Conservation (phyloP, 92 coral and sea anemone species). For the Porites evermanni region DNA sequence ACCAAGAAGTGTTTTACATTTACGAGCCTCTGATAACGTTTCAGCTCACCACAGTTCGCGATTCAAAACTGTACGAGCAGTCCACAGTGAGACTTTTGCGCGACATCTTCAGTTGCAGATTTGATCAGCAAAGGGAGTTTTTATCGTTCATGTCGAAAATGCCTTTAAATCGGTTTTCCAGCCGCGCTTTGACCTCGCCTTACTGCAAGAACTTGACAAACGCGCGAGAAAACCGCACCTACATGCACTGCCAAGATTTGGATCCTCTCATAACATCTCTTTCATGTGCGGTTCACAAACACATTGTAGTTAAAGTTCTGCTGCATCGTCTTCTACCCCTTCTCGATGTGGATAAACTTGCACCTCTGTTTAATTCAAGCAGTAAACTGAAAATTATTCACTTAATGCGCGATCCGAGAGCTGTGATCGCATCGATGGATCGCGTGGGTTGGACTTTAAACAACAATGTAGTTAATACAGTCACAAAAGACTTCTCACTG, state of each 20-base stretch:
- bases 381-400: constrained; percentile 72
- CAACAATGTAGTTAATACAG: constrained; percentile 25
- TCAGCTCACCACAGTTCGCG: constrained; percentile 58
- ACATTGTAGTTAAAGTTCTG: constrained; percentile 73
- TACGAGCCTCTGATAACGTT: constrained; percentile 85
- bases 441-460: constrained; percentile 84
- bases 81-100: constrained; percentile 61
- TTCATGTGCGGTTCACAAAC: constrained; percentile 60
- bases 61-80: constrained; percentile 64
- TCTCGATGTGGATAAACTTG: constrained; percentile 40
- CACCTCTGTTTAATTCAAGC: constrained; percentile 25
- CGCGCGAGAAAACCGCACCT: constrained; percentile 7
- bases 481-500: constrained; percentile 12
- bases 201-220: constrained; percentile 55
- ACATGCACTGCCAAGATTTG: constrained; percentile 59
- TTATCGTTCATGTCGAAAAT: constrained; percentile 72
- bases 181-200: constrained; percentile 76
- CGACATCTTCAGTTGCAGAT: constrained; percentile 77
- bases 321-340: constrained; percentile 69
- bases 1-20: constrained; percentile 79
- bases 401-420: constrained; percentile 94
- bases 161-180: constrained; percentile 81
- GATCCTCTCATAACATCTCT: constrained; percentile 64
- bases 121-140: constrained; percentile 77
- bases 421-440: constrained; percentile 79